phyloP scores from a whole-genome alignment of 2,113 vertebrate species.

The Odobenus rosmarus region DNA sequence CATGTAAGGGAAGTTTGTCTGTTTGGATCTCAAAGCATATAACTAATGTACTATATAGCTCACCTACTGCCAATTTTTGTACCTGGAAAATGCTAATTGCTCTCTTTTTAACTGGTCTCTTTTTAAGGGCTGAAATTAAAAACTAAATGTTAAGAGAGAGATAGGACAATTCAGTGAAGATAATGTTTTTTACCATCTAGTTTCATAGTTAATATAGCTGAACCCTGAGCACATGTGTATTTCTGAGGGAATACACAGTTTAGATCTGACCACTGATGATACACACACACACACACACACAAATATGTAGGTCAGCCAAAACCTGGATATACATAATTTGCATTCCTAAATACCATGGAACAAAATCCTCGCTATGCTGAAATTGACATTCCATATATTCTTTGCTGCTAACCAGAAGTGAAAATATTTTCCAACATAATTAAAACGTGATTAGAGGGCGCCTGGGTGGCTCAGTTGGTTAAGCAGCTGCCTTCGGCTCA shows the following conservation, averaged over 20 bases:
- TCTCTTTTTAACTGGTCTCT: not conserved
- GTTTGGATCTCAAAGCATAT: not conserved
- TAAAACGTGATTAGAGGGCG: slow-evolving; percentile 33
- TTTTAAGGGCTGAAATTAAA: not conserved
- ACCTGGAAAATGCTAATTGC: not conserved
- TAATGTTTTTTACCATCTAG: not conserved
- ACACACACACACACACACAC: not conserved
- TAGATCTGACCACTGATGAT: not conserved
- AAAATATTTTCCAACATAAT: slow-evolving; percentile 48
- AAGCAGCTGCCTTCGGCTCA: too few species aligned
- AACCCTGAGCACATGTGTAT: not conserved
- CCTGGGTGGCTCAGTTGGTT: too few species aligned
- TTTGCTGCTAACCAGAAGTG: slow-evolving; percentile 31
- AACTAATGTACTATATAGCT: not conserved
- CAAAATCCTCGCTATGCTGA: not conserved
- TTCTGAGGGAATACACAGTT: not conserved
- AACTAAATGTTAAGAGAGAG: not conserved
- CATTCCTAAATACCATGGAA: slow-evolving; percentile 41
- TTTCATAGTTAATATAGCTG: not conserved
- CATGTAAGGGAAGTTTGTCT: not conserved
- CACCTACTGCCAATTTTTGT: not conserved
- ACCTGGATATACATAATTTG: not conserved
- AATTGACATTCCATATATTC: slow-evolving; percentile 23
- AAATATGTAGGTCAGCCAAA: not conserved
- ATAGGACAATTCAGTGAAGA: not conserved